Evolutionary conservation across 2,888 invertebrate genomes (phyloP).

Genomic region (Limnephilus auricula): DNA sequence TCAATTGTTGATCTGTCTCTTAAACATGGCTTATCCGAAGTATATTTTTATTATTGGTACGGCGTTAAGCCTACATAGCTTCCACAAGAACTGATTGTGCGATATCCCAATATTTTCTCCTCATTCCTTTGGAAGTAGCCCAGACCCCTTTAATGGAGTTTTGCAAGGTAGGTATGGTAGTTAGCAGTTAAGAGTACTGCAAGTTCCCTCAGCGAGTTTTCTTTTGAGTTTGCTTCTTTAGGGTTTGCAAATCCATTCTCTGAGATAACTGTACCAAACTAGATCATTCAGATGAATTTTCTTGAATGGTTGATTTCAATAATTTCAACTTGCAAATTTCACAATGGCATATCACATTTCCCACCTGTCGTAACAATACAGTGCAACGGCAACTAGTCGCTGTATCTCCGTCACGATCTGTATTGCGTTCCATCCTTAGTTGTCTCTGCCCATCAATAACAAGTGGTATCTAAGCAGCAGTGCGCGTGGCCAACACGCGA

Average conservation of each 20-base stretch:
- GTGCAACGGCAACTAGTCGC: not conserved
- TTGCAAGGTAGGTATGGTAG: not conserved
- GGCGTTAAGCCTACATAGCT: not conserved
- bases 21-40: not conserved
- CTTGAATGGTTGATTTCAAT: not conserved
- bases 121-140: not conserved
- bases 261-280: not conserved
- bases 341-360: not conserved
- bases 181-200: not conserved
- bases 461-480: not conserved
- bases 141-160: not conserved
- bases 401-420: constrained; percentile 15
- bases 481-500: constrained; percentile 54
- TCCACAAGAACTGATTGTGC: not conserved
- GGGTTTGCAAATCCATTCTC: not conserved
- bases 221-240: not conserved
- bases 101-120: not conserved
- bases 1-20: not conserved
- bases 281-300: not conserved
- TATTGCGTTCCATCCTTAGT: constrained; percentile 26
- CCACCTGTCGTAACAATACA: not conserved
- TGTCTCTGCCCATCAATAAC: constrained; percentile 31
- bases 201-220: not conserved
- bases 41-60: not conserved
- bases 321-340: not conserved